These are phyloP conservation scores for Sternotherus odoratus DNA, from an alignment of 2,797 vertebrate species.

Conservation along the genomic window DNA sequence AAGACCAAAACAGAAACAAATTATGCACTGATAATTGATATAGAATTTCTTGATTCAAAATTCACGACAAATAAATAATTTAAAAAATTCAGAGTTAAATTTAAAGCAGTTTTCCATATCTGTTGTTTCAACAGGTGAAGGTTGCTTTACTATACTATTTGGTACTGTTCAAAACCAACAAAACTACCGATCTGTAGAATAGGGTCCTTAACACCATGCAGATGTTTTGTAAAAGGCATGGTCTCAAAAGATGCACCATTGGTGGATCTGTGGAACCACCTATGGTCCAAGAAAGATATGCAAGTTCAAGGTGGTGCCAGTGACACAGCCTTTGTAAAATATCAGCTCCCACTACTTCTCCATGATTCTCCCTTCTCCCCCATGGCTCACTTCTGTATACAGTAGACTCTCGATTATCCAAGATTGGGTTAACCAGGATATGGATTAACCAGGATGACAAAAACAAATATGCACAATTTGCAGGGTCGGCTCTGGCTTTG, in stretches of 20 bases:
- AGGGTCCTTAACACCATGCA: background rate
- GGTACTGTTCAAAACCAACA: background rate
- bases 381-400: too few relatives aligned
- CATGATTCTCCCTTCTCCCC: background rate
- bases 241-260: background rate
- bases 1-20: background rate
- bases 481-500: too few relatives aligned
- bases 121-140: background rate
- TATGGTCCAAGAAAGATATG: background rate
- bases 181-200: background rate
- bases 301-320: accelerated
- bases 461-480: too few relatives aligned
- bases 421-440: too few relatives aligned
- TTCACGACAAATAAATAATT: background rate
- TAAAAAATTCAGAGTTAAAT: background rate
- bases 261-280: background rate
- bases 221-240: background rate
- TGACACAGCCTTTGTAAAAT: background rate
- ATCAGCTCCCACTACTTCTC: background rate
- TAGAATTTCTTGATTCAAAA: background rate
- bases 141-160: background rate
- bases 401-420: too few relatives aligned
- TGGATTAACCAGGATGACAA: too few relatives aligned
- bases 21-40: too few relatives aligned
- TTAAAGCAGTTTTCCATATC: background rate